Evolutionary conservation across 2,888 invertebrate species (phyloP), one percentile per base, ranked within the genome.

Genomic region (Xestia ashworthii): DNA sequence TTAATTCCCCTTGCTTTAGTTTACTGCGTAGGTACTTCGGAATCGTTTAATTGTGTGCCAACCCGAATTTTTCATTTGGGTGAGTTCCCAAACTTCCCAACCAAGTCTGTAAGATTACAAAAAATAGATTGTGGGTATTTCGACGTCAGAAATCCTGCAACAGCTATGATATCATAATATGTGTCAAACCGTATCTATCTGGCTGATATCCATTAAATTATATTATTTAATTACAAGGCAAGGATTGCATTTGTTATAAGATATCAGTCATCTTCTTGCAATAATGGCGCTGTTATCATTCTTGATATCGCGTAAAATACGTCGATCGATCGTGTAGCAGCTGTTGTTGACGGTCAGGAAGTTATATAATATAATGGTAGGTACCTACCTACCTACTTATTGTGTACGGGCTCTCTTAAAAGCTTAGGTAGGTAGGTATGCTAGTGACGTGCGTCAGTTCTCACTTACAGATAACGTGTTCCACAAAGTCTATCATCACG

Each of bases 331-430:
- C 41, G n/a, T 41, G 48, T 22, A 41, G 55, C 12, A 48, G 32
- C 16, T 25, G 65, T 78, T 78, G 38, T 77, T 38, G 65, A 48
- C 41, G 25, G 14, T 78, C 78, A 76, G 66, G 48, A 78, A 58
- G 67, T 60, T 77, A 78, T 22, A 1, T 77, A 78, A 44, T 44
- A 44, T 41, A n/a, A 14, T n/a, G 3, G 3, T 16, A 5, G 22
- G 41, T 65, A 65, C 44, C n/a, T 22, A 48, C 32, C 38, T 65
- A 65, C 44, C n/a, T 22, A 48, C 32, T 44, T 68, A 32, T 62
- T 67, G 69, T 25, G 14, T 68, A 44, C 68, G 1, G 8, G 50
- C 44, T 65, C 64, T 78, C 69, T 22, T 77, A 62, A 38, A 78
- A 67, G 32, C 68, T 41, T 66, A 55, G 19, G 16, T 65, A 67